phyloP scores from a whole-genome alignment of 2,888 invertebrate genomes.

The Polydrusus tereticollis region DNA sequence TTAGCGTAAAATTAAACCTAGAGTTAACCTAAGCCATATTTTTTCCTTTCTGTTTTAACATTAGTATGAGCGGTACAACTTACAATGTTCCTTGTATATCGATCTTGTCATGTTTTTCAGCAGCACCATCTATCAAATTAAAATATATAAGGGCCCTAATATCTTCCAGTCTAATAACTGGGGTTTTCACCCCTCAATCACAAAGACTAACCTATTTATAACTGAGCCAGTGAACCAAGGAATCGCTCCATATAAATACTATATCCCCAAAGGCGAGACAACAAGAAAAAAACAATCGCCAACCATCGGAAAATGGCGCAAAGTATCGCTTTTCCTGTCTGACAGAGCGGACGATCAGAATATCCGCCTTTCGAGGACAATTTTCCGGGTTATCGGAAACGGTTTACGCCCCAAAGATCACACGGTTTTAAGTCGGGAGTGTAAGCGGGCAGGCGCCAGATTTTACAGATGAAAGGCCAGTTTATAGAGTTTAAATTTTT shows the following conservation, averaged over 20 bases:
- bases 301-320: conserved; percentile 43
- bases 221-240: conserved; percentile 43
- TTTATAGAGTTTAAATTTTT: conserved; percentile 11
- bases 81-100: neutral
- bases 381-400: conserved; percentile 49
- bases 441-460: conserved; percentile 18
- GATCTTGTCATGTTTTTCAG: neutral
- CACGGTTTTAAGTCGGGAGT: conserved; percentile 25
- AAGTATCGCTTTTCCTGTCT: conserved; percentile 49
- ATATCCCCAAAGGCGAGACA: conserved; percentile 37
- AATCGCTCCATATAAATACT: conserved; percentile 37
- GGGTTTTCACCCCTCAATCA: conserved; percentile 26
- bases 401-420: conserved; percentile 36
- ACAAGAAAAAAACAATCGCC: conserved; percentile 40
- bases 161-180: conserved; percentile 28
- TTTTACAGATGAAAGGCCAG: conserved; percentile 26
- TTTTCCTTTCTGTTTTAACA: no score
- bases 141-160: neutral
- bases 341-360: conserved; percentile 44
- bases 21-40: no score
- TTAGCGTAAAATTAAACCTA: neutral
- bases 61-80: no score
- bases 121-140: neutral
- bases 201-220: conserved; percentile 48
- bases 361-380: conserved; percentile 37